Conservation (phyloP, 1,140 invertebrate species). For the Pogonomyrmex barbatus region DNA sequence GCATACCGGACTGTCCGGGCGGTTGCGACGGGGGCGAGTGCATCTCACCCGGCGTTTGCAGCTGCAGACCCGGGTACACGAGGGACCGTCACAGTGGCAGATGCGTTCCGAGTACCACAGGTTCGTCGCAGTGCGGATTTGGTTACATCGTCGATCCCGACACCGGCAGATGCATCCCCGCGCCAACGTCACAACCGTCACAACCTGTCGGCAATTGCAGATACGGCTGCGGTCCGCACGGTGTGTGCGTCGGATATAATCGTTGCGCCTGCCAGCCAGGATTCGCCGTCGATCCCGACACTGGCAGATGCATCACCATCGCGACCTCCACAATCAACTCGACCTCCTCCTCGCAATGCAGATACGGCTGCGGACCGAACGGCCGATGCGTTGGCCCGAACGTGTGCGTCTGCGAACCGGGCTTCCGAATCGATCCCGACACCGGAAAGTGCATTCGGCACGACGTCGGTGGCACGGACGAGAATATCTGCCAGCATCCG, state of each 20-base stretch:
- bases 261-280: slow-evolving; percentile 83
- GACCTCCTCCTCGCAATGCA: slow-evolving; percentile 8
- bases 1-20: slow-evolving; percentile 68
- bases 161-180: slow-evolving; percentile 65
- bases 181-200: background rate
- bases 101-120: slow-evolving; percentile 66
- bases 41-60: slow-evolving; percentile 25
- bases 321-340: background rate
- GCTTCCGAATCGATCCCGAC: slow-evolving; percentile 63
- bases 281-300: slow-evolving; percentile 62
- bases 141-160: slow-evolving; percentile 70
- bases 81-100: slow-evolving; percentile 27
- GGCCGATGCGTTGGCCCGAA: slow-evolving; percentile 75
- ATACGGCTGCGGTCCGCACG: slow-evolving; percentile 66
- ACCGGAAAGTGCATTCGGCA: slow-evolving; percentile 60
- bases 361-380: slow-evolving; percentile 62
- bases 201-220: slow-evolving; percentile 41
- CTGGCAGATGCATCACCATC: slow-evolving; percentile 57
- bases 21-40: slow-evolving; percentile 58
- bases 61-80: slow-evolving; percentile 43
- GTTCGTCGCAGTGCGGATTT: slow-evolving; percentile 69
- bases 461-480: background rate
- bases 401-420: slow-evolving; percentile 82
- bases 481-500: slow-evolving; percentile 69
- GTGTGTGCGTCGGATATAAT: slow-evolving; percentile 76